Percentiles rank a stretch among this genome's conserved stretches.
These are phyloP conservation scores for Ifrita kowaldi DNA, from an alignment of 2,113 vertebrate species.

Conservation along the genomic window DNA sequence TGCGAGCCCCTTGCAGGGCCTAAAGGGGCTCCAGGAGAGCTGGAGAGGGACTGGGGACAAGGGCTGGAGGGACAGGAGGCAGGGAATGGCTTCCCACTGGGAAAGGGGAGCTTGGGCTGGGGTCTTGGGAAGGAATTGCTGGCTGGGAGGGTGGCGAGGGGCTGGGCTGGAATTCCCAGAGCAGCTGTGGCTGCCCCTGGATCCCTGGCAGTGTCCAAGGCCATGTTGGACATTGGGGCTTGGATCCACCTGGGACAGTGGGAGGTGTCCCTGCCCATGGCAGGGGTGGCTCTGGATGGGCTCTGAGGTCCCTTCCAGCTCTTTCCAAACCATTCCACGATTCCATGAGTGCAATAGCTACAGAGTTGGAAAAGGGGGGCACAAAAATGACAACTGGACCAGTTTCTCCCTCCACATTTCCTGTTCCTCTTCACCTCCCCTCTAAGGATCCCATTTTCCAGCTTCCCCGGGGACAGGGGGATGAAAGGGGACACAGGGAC, in stretches of 20 bases:
- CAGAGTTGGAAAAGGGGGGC: background rate
- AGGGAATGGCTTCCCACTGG: background rate
- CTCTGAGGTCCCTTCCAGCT: background rate
- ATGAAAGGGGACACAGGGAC: background rate
- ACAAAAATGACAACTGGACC: background rate
- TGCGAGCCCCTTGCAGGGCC: background rate
- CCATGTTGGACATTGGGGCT: background rate
- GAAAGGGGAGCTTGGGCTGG: background rate
- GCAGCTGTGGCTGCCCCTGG: background rate
- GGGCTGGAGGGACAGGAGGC: background rate
- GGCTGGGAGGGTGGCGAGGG: background rate
- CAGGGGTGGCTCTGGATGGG: accelerated
- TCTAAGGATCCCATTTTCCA: background rate
- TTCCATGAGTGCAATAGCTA: accelerated
- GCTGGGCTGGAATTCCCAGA: background rate
- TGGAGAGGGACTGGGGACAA: background rate
- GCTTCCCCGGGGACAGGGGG: background rate
- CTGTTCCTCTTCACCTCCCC: background rate
- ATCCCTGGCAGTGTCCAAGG: background rate
- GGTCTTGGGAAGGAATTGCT: background rate
- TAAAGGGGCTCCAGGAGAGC: background rate
- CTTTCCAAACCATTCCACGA: background rate
- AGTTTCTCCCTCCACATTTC: background rate
- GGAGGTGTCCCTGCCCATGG: background rate
- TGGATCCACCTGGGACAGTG: background rate